Conservation (phyloP, 1,140 invertebrate genomes). For the Eueides isabella region DNA sequence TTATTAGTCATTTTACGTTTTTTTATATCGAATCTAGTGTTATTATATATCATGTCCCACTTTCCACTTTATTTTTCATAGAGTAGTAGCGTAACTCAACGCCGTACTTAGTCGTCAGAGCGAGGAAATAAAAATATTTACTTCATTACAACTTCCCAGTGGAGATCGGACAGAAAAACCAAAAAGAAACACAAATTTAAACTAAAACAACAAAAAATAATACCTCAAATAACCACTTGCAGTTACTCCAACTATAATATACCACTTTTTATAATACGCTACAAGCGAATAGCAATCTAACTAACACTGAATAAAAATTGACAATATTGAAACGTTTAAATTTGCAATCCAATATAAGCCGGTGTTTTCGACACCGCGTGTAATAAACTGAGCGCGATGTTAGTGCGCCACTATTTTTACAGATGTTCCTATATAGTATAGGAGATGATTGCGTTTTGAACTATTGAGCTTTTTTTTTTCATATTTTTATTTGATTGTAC, state of each 20-base stretch:
- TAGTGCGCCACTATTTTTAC: conserved; percentile 38
- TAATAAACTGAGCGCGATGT: conserved; percentile 36
- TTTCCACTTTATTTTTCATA: too few species aligned
- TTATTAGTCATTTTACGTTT: too few species aligned
- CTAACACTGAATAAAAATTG: background rate
- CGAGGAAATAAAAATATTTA: too few species aligned
- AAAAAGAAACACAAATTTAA: too few species aligned
- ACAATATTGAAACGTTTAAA: conserved; percentile 29
- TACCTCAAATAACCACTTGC: too few species aligned
- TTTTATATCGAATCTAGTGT: too few species aligned
- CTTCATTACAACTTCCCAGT: too few species aligned
- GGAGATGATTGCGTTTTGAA: conserved; percentile 1
- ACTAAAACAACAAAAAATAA: too few species aligned
- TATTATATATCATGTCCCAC: too few species aligned
- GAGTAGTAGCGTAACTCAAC: too few species aligned
- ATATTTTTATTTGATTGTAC: background rate
- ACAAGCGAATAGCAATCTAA: background rate
- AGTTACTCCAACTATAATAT: background rate
- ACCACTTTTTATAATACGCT: background rate
- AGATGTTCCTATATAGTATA: conserved; percentile 30
- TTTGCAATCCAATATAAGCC: conserved; percentile 13
- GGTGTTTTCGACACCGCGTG: conserved; percentile 29
- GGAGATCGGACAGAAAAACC: too few species aligned
- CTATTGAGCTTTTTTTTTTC: background rate
- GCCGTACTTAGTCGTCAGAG: too few species aligned